phyloP scores from a whole-genome alignment of 2,888 invertebrate species.

The Busseola fusca region DNA sequence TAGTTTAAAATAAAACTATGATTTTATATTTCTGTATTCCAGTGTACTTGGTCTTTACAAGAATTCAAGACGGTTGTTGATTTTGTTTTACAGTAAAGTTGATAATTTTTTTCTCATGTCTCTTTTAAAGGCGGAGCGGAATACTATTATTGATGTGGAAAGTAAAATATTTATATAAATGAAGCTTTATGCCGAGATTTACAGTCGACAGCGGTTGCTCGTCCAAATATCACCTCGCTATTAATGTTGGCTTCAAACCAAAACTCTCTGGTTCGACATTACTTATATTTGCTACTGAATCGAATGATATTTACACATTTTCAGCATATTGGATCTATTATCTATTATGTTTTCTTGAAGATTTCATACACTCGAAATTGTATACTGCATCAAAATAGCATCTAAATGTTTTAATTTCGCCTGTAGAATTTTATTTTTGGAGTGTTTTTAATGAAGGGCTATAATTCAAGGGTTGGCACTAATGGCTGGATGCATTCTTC shows the following conservation, averaged over 20 bases:
- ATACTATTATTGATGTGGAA: slow-evolving; percentile 47
- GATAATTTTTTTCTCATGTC: slow-evolving; percentile 27
- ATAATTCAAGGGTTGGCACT: slow-evolving; percentile 27
- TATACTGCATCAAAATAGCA: neutral
- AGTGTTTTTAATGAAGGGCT: slow-evolving; percentile 11
- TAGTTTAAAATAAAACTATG: slow-evolving; percentile 52
- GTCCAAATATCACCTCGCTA: slow-evolving; percentile 71
- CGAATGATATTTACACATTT: slow-evolving; percentile 53
- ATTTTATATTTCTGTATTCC: slow-evolving; percentile 44
- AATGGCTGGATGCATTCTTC: slow-evolving; percentile 30
- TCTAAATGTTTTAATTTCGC: neutral
- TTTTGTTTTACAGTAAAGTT: slow-evolving; percentile 35
- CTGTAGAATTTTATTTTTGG: slow-evolving; percentile 10
- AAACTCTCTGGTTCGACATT: slow-evolving; percentile 70
- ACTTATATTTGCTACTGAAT: slow-evolving; percentile 64
- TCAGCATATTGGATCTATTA: slow-evolving; percentile 40
- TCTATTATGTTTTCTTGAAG: slow-evolving; percentile 23
- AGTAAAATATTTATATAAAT: slow-evolving; percentile 70
- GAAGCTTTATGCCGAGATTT: slow-evolving; percentile 72
- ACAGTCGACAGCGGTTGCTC: slow-evolving; percentile 67
- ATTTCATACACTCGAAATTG: slow-evolving; percentile 3
- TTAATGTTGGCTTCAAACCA: slow-evolving; percentile 79
- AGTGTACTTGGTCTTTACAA: slow-evolving; percentile 49
- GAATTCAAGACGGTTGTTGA: slow-evolving; percentile 23
- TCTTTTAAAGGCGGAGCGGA: slow-evolving; percentile 15